A percentile compares a stretch with the other conserved stretches of the same genome.
These are phyloP conservation scores for Andrena minutula DNA, from an alignment of 2,888 invertebrate genomes.

Conservation along the genomic window DNA sequence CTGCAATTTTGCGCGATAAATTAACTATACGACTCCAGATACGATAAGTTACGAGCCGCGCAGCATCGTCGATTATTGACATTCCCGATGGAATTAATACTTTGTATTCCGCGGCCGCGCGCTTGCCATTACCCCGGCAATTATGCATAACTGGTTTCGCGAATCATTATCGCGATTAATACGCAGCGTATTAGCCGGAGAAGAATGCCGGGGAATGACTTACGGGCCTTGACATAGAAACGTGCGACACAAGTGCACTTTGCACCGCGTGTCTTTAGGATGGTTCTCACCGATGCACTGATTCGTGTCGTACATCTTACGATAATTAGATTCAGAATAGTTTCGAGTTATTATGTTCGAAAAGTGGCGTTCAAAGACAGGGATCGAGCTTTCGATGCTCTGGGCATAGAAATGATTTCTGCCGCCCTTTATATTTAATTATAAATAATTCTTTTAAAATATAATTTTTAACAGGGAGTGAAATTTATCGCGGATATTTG, in stretches of 20 bases:
- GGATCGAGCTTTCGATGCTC: too few relatives aligned
- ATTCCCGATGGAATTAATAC: slow-evolving; percentile 38
- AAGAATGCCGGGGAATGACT: not conserved
- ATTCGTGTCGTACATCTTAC: too few relatives aligned
- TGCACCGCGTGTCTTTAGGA: too few relatives aligned
- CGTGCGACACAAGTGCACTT: not conserved
- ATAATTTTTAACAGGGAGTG: too few relatives aligned
- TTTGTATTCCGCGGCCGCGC: slow-evolving; percentile 29
- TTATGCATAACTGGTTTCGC: slow-evolving; percentile 38
- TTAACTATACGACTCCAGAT: slow-evolving; percentile 20
- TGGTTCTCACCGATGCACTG: not conserved
- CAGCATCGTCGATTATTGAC: slow-evolving; percentile 28
- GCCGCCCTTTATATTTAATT: too few relatives aligned
- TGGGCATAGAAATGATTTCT: too few relatives aligned
- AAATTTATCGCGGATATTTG: too few relatives aligned
- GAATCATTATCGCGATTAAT: slow-evolving; percentile 31
- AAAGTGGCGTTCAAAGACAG: too few relatives aligned
- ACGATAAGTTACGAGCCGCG: slow-evolving; percentile 22
- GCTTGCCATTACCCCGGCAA: slow-evolving; percentile 15
- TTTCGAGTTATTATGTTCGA: too few relatives aligned
- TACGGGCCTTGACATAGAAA: slow-evolving; percentile 40
- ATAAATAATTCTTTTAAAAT: too few relatives aligned
- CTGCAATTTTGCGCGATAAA: slow-evolving; percentile 49
- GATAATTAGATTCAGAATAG: too few relatives aligned
- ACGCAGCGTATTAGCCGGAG: not conserved